Evolutionary conservation across 2,888 invertebrate species (phyloP), one percentile per base, ranked within the genome.

Genomic region (Aquatica leii): DNA sequence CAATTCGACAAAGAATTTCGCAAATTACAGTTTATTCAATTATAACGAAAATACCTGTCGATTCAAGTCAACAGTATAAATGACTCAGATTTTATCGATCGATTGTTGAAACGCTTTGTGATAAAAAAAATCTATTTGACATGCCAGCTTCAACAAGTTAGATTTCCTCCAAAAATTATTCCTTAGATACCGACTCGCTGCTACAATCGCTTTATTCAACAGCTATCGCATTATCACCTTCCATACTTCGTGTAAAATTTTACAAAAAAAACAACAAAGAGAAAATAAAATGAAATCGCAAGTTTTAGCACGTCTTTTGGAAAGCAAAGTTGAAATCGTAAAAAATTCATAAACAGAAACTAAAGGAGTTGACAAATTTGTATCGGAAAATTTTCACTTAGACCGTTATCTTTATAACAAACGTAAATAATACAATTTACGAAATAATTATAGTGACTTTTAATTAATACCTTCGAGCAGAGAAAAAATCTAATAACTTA

Each of bases 101-200:
- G n/a, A n/a, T n/a, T n/a, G n/a, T n/a, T n/a, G n/a, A 37, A 37
- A 43, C 14, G 41, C 14, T 43, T 43, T 17, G 14, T 43, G 41
- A 43, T 43, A 43, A 43, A 37, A 17, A 17, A 17, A 43, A n/a
- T n/a, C 17, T 14, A 43, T 43, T 43, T 43, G 41, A 14, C 41
- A 43, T 43, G 3, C 17, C 17, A 43, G 15, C 41, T 17, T 43
- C 37, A 11, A n/a, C 37, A 12, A n/a, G 14, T 17, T 43, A 17
- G 15, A 43, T 43, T 43, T 43, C 41, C 41, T 43, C 5, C 14
- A 14, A 43, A 17, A 15, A 15, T 43, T 43, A 14, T 43, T 43
- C 14, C 17, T 2, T 14, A 43, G 17, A 43, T 43, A 37, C 12
- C 9, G 37, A 37, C 12, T 37, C 9, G 12, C n/a, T 37, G 12